A percentile compares a stretch with the other conserved stretches of the same genome.
These are phyloP conservation scores for Ophiothrix spiculata DNA, from an alignment of 35 echinoderm and acorn worm species.

Conservation along the genomic window DNA sequence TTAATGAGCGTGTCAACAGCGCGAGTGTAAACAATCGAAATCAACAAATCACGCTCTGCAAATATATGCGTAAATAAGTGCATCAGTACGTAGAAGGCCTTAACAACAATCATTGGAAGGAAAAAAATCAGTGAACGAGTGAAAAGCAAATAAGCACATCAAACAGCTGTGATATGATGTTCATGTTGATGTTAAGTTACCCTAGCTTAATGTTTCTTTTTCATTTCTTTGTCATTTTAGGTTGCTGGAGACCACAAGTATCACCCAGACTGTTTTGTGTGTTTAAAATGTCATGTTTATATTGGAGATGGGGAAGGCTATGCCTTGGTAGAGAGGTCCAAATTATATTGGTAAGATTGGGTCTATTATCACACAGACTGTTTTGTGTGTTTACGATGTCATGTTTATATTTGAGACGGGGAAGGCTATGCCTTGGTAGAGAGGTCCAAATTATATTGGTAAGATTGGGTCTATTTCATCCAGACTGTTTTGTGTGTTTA, in stretches of 20 bases:
- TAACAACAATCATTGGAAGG: not conserved
- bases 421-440: constrained; percentile 79
- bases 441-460: constrained; percentile 83
- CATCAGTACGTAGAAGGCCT: not conserved
- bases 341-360: constrained; percentile 87
- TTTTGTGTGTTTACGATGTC: too few species aligned
- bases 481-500: too few species aligned
- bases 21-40: too few species aligned
- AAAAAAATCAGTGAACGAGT: not conserved
- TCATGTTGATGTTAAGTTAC: not conserved
- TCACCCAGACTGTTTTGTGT: constrained; percentile 95
- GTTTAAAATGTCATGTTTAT: constrained; percentile 71
- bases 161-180: not conserved
- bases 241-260: constrained; percentile 95
- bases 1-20: too few species aligned
- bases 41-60: too few species aligned
- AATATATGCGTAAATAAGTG: not conserved
- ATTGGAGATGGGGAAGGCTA: constrained; percentile 95
- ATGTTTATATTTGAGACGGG: too few species aligned
- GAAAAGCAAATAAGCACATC: not conserved
- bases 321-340: constrained; percentile 88
- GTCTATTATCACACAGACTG: too few species aligned
- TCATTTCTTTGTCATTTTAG: constrained; percentile 30
- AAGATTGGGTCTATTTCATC: too few species aligned
- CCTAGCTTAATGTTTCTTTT: not conserved